Evolutionary conservation across 1,140 invertebrate species (phyloP), one percentile per base, ranked within the genome.

Genomic region (Papilio helenus): DNA sequence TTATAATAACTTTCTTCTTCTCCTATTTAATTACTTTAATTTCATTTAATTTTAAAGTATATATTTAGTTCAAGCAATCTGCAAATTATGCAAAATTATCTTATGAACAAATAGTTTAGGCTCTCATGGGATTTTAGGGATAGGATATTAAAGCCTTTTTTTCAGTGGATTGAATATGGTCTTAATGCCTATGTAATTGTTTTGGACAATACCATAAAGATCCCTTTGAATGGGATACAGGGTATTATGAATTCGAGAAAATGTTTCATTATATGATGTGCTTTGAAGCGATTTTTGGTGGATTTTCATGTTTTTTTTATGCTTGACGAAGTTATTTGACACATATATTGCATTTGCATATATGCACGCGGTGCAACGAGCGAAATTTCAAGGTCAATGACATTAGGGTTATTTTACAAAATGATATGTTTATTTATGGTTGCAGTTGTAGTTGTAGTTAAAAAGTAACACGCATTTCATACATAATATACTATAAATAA

Each of bases 301-400:
- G 14, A 55, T 61, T 61, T 8, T 26, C 29, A 61, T 26, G 14
- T 14, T 9, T 14, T 80, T 79, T 84, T 81, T 79, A 84, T 80
- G 76, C 79, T 80, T 80, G 80, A 55, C 74, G 58, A 58, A 20
- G 29, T 74, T 74, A 42, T 82, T 58, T 46, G 51, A 58, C 77
- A 79, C 39, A 26, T 68, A 51, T 39, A 72, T 23, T 58, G 46
- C 55, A 72, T 73, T 73, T 79, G 74, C 58, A 80, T 29, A 76
- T 82, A 73, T 77, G 10, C 39, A 79, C 20, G 76, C 76, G 79
- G 74, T 71, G 76, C 58, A 55, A 77, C 44, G 71, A 68, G 46
- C n/a, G 51, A 58, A 49, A 78, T 39, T 49, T 34, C 55, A 34
- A 39, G 55, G 14, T 76, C 68, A 44, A 51, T 44, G 58, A 76